phyloP scores from a whole-genome alignment of 2,113 vertebrate genomes.

The Ptyas mucosa region DNA sequence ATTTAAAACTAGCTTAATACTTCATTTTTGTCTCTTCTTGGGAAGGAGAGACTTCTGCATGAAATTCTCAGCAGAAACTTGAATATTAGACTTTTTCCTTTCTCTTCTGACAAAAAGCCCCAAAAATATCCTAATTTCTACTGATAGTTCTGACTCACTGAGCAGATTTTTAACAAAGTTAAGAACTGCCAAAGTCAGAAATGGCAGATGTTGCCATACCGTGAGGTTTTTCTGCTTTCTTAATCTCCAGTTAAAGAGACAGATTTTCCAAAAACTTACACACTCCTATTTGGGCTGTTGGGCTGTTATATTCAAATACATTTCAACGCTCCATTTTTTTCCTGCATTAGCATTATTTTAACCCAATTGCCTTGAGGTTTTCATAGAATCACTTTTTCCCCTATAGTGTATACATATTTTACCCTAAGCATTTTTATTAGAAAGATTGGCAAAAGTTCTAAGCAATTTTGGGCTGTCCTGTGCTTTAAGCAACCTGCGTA shows the following conservation, averaged over 20 bases:
- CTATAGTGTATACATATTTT: not conserved
- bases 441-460: not conserved
- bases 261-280: not conserved
- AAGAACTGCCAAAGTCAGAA: not conserved
- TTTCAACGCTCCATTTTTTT: not conserved
- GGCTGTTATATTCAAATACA: no score
- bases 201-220: no score
- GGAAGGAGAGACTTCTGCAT: no score
- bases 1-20: not conserved
- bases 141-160: not conserved
- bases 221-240: not conserved
- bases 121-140: not conserved
- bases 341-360: not conserved
- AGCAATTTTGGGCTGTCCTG: not conserved
- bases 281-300: not conserved
- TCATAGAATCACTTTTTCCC: not conserved
- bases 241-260: not conserved
- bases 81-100: not conserved
- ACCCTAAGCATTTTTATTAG: not conserved
- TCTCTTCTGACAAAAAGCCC: not conserved
- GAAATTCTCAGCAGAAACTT: not conserved
- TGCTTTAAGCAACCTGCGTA: not conserved
- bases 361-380: not conserved
- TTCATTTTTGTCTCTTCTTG: not conserved
- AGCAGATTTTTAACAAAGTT: not conserved